Evolutionary conservation across 2,797 vertebrate species (phyloP).

Genomic region (Cyprinella venusta): DNA sequence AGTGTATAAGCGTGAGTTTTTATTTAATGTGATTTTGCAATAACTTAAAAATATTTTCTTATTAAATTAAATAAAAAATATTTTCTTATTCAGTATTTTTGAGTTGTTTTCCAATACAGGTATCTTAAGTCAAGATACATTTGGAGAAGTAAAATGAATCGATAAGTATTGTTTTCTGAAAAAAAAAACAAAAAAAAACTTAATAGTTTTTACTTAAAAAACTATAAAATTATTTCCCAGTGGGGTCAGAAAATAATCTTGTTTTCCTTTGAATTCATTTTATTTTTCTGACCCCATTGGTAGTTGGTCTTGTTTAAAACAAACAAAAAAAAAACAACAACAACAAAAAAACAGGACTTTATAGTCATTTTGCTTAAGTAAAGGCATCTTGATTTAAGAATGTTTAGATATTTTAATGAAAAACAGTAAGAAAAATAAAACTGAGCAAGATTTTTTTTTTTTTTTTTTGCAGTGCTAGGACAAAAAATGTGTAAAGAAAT

Average conservation of each 20-base stretch:
- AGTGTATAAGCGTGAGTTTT: background rate
- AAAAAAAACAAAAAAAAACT: background rate
- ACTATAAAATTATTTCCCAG: background rate
- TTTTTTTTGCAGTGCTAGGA: background rate
- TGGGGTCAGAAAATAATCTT: background rate
- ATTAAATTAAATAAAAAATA: no score
- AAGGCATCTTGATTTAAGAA: background rate
- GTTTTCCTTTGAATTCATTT: no score
- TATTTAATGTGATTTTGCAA: background rate
- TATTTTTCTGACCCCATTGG: background rate
- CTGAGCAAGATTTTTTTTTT: background rate
- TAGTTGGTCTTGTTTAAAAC: background rate
- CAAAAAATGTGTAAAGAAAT: conserved; percentile 1
- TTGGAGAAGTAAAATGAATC: background rate
- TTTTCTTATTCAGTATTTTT: background rate
- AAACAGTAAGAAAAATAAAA: background rate
- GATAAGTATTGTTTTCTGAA: background rate
- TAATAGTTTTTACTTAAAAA: no score
- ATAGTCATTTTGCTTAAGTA: background rate
- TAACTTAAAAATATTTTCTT: background rate
- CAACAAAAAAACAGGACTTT: no score
- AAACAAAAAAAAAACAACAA: background rate
- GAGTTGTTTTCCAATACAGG: background rate
- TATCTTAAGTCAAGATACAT: background rate
- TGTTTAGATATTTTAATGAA: background rate